Base-by-base conservation (phyloP, 1,140 invertebrate species). In the Apis florea region DNA sequence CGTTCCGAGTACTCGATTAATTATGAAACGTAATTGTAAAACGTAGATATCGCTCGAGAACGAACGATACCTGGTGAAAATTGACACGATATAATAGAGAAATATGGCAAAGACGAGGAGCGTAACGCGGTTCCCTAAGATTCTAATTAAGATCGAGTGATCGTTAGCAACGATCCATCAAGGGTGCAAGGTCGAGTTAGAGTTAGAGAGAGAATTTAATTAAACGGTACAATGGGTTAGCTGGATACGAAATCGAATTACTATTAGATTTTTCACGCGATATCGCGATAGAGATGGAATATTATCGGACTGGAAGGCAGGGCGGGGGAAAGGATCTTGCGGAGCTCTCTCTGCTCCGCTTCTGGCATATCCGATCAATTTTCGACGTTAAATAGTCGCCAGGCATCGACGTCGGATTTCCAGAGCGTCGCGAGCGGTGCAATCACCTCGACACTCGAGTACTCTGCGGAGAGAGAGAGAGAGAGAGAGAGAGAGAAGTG, bases 311-410 rank as follows among this genome's bases (percentile, higher is more conserved):
- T 53, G 4, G 31, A 3, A 10, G 3, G 47, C 40, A 24, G 10
- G 17, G 10, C 9, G 6, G 5, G 19, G n/a, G 6, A 19, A 54
- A n/a, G 1, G 9, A 19, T 58, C 19, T 31, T 75, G 19, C 24
- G 19, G 9, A 13, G n/a, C n/a, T 49, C 6, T 49, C 6, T 26
- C 40, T 19, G 8, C 21, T 11, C 69, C 5, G 53, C 47, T 58
- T n/a, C 40, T 12, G 17, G 79, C 73, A 56, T 61, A 77, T 77
- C 79, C 72, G 79, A 82, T 82, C 72, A 82, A 82, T 82, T 77
- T 69, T 82, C 56, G 17, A 61, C 66, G 21, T 82, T 82, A 82
- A 82, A 77, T n/a, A 82, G 64, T 76, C 72, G 64, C 64, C 66
- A 51, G 61, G n/a, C 64, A 69, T 68, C 79, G 72, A 58, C 64